phyloP scores from a whole-genome alignment of 2,797 vertebrate genomes.

The Pangasius macronema region DNA sequence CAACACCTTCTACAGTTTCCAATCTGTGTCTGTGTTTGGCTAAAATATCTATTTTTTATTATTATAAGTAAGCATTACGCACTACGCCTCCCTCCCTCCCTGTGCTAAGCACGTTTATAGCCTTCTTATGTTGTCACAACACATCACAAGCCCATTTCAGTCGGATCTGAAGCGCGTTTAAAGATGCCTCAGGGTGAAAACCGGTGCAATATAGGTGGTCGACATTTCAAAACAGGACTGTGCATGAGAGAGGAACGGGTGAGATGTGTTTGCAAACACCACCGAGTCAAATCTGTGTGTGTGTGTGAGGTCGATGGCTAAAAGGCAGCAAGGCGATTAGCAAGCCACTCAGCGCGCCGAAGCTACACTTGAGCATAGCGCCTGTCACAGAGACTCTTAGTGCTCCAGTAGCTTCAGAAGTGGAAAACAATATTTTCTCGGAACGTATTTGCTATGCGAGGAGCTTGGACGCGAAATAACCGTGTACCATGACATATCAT shows the following conservation, averaged over 20 bases:
- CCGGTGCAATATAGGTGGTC: slow-evolving; percentile 67
- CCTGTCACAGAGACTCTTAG: not conserved
- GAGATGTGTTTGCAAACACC: slow-evolving; percentile 41
- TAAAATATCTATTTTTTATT: too few species aligned
- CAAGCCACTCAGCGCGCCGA: not conserved
- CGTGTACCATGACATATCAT: too few species aligned
- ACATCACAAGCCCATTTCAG: slow-evolving; percentile 49
- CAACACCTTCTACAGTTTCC: not conserved
- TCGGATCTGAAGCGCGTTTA: slow-evolving; percentile 43
- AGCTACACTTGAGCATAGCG: slow-evolving; percentile 7
- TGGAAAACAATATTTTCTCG: not conserved
- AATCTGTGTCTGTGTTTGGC: not conserved
- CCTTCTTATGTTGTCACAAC: slow-evolving; percentile 51
- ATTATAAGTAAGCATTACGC: not conserved
- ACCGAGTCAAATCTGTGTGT: slow-evolving; percentile 9
- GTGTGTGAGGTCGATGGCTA: slow-evolving; percentile 36
- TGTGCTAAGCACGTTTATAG: slow-evolving; percentile 11
- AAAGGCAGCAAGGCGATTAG: slow-evolving; percentile 18
- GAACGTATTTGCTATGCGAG: not conserved
- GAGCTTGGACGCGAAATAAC: not conserved
- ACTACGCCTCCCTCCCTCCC: not conserved
- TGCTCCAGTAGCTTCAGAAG: not conserved
- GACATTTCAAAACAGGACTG: slow-evolving; percentile 64
- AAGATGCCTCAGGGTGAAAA: slow-evolving; percentile 43
- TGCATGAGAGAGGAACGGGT: slow-evolving; percentile 49